Evolutionary conservation across 2,888 invertebrate genomes (phyloP), one percentile per base, ranked within the genome.

Genomic region (Rhagophthalmus giganteus): DNA sequence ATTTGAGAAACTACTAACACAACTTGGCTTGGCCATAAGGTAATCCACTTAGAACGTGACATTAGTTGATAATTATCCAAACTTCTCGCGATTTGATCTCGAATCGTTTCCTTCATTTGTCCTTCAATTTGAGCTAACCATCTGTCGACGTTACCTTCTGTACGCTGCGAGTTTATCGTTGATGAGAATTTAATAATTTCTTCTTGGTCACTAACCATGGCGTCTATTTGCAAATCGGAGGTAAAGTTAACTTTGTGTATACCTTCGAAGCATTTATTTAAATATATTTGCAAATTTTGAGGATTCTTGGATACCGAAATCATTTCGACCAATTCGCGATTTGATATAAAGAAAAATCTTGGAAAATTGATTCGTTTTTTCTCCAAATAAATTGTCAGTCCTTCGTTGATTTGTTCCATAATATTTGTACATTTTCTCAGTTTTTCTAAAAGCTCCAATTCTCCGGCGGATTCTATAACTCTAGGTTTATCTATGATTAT

Each of bases 311-410:
- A 91, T 78, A 93, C 90, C 0, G 92, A 91, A 54, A 94, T 78
- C 62, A 94, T 91, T 74, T 93, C 91, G 61, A 94, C 77, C 82
- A 94, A 86, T 74, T 94, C 93, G 65, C 92, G 90, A 70, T 94
- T 93, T 2, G 93, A 93, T 49, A 94, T 77, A 69, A 94, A 94
- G 78, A 93, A 93, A 70, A 94, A 92, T 70, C 93, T 81, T 27
- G 91, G 87, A 69, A 93, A 93, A 72, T 80, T 90, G 7, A 92
- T 75, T 58, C 92, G 76, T 72, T 92, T 93, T 75, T 86, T 89
- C 75, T 92, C 91, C 54, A 93, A 77, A 70, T 92, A 93, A 62
- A 83, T 82, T 60, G 88, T 85, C 0, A 93, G 86, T 2, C 92
- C 91, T 47, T 88, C 87, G 68, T 88, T 90, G 46, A 93, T 88